These are phyloP conservation scores for Heliangelus exortis DNA, from an alignment of 2,797 vertebrate genomes.

Conservation along the genomic window DNA sequence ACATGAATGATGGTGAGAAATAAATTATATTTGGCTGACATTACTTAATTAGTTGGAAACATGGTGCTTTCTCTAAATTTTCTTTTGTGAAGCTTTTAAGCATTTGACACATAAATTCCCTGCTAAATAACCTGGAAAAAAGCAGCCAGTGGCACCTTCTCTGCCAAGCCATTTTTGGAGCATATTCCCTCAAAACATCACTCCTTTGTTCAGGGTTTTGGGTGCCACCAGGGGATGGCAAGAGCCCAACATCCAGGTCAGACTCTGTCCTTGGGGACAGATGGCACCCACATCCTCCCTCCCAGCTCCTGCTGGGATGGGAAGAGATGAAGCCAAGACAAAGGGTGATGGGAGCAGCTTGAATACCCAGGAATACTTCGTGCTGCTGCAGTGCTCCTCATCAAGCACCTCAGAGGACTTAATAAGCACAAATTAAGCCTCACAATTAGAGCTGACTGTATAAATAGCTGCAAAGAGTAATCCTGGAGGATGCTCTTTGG, in stretches of 20 bases:
- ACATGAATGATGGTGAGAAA: slow-evolving; percentile 70
- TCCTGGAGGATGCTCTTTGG: background rate
- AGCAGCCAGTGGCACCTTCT: slow-evolving; percentile 3
- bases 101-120: slow-evolving; percentile 76
- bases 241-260: background rate
- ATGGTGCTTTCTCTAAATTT: slow-evolving; percentile 72
- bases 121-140: slow-evolving; percentile 65
- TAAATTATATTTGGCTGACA: slow-evolving; percentile 76
- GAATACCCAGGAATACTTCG: background rate
- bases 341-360: background rate
- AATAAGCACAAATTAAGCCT: background rate
- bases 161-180: slow-evolving; percentile 32
- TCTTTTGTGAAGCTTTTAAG: slow-evolving; percentile 74
- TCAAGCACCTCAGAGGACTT: background rate
- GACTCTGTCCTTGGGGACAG: background rate
- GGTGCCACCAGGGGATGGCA: background rate
- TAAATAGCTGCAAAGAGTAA: slow-evolving; percentile 16
- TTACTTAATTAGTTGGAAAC: slow-evolving; percentile 79
- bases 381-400: background rate
- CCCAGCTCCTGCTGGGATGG: background rate
- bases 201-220: slow-evolving; percentile 13
- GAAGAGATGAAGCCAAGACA: background rate
- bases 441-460: background rate
- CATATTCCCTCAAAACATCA: slow-evolving; percentile 27
- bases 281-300: background rate